Evolutionary conservation across 2,888 invertebrate species (phyloP), one percentile per base, ranked within the genome.

Genomic region (Yponomeuta evonymella): DNA sequence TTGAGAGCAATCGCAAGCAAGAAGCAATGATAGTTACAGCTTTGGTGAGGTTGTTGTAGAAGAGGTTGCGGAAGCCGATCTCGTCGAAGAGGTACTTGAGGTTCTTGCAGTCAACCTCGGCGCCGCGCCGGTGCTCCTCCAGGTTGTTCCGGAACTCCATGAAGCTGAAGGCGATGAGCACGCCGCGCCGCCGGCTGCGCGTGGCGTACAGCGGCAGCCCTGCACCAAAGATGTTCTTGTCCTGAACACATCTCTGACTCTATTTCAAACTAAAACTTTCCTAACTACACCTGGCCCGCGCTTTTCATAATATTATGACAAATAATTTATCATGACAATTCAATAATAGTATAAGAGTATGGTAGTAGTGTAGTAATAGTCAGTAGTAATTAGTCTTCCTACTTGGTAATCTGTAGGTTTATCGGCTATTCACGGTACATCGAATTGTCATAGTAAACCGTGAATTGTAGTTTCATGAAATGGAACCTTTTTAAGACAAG

Each of bases 121-220:
- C 95, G 48, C 95, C 95, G 64, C 82, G 79, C 51, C 95, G 91
- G 75, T 81, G 79, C 51, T 77, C 72, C 73, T 87, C 87, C 5
- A 87, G 79, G 62, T 82, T 76, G 75, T 88, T 76, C 23, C 79
- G 75, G 82, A 94, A 95, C 72, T 92, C 82, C 48, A 93, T 90
- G 79, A 94, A 95, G 77, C 94, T 95, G 73, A 95, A 94, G 78
- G 95, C 89, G 30, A 95, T 85, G 33, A 94, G 85, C 62, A 93
- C 86, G 33, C 95, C 95, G 72, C 95, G 93, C 70, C 90, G 83
- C 72, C 84, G 85, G 0, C 94, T 92, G 71, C 93, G 88, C 81
- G 94, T 94, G 36, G 80, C 81, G 83, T 94, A 94, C 75, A 87
- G 75, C 78, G 85, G 82, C 70, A 90, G 78, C 43, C 85, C 90